Evolutionary conservation across 1,140 invertebrate species (phyloP).

Genomic region (Cotesia glomerata): DNA sequence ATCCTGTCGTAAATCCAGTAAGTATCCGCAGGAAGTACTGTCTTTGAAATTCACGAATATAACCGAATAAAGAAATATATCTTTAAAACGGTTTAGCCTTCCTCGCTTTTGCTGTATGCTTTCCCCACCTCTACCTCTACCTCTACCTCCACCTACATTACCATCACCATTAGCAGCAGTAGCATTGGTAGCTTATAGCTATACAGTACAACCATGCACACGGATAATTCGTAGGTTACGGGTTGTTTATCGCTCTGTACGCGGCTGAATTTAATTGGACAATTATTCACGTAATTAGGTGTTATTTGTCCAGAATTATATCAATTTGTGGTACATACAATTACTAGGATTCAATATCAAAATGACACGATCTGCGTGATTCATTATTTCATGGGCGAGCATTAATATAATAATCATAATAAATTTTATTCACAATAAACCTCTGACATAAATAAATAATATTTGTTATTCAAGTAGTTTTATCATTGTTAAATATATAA

Average conservation of each 20-base stretch:
- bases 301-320: conserved; percentile 11
- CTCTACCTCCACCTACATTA: not conserved
- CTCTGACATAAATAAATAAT: not conserved
- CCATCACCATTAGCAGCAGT: not conserved
- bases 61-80: conserved; percentile 16
- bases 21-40: conserved; percentile 1
- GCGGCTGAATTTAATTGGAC: conserved; percentile 25
- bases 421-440: not conserved
- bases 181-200: no score
- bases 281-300: conserved; percentile 25
- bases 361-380: conserved; percentile 5
- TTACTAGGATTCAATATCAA: conserved; percentile 13
- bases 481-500: no score
- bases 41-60: not conserved
- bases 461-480: not conserved
- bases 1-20: conserved; percentile 7
- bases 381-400: not conserved
- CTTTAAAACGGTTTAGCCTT: not conserved
- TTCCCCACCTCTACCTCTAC: not conserved
- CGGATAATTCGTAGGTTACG: conserved; percentile 17
- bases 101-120: not conserved
- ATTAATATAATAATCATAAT: not conserved
- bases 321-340: conserved; percentile 20
- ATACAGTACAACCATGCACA: not conserved
- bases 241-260: conserved; percentile 11